These are phyloP conservation scores for Scolopax rusticola DNA, from an alignment of 2,797 vertebrate species.

Conservation along the genomic window DNA sequence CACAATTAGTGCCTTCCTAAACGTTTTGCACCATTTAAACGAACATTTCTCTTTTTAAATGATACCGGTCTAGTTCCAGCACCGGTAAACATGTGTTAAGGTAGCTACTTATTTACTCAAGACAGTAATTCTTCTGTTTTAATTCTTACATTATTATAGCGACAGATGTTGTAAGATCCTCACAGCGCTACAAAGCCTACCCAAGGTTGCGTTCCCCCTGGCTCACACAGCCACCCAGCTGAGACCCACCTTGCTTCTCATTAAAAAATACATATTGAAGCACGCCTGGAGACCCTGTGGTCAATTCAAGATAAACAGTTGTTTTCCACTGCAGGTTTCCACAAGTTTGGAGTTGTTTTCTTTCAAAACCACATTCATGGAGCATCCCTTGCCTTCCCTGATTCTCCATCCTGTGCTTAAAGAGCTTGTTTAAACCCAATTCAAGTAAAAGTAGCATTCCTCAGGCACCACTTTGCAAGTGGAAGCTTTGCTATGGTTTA, in stretches of 20 bases:
- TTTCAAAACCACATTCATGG: background rate
- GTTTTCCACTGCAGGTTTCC: background rate
- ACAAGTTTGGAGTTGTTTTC: background rate
- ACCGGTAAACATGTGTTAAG: background rate
- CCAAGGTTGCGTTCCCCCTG: background rate
- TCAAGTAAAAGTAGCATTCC: background rate
- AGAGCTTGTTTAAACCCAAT: background rate
- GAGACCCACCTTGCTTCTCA: background rate
- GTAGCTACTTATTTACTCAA: background rate
- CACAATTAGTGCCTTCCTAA: background rate
- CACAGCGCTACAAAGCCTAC: background rate
- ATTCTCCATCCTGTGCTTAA: background rate
- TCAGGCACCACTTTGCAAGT: background rate
- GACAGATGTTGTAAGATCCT: conserved; percentile 34
- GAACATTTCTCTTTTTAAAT: background rate
- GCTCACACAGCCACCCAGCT: background rate
- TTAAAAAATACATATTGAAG: background rate
- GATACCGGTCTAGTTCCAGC: background rate
- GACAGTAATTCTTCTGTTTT: background rate
- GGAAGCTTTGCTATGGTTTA: background rate
- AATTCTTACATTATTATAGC: background rate
- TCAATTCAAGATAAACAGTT: background rate
- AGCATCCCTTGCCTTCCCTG: background rate
- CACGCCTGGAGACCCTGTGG: rapidly evolving
- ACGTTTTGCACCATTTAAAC: background rate